Conservation (phyloP, 1,140 invertebrate genomes). For the Formica exsecta region DNA sequence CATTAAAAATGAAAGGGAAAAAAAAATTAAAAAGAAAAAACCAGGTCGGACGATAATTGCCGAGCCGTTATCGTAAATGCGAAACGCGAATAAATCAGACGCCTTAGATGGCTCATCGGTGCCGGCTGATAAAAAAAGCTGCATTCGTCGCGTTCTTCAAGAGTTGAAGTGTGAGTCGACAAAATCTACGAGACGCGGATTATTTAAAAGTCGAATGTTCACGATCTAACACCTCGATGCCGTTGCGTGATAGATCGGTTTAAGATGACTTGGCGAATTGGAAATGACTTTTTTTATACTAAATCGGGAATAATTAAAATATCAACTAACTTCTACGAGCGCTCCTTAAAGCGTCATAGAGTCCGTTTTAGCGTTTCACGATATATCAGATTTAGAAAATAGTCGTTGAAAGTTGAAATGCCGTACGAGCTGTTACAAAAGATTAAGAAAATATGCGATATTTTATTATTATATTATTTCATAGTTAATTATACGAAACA, state of each 20-base stretch:
- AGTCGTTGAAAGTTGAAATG: not conserved
- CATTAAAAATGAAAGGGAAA: not conserved
- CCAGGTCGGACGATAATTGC: constrained; percentile 45
- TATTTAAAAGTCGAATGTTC: constrained; percentile 51
- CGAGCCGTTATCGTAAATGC: constrained; percentile 27
- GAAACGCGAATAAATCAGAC: constrained; percentile 43
- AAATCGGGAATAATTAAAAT: constrained; percentile 51
- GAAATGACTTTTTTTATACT: constrained; percentile 10
- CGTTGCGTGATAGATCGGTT: constrained; percentile 27
- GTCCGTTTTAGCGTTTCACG: not conserved
- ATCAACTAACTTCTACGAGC: constrained; percentile 23
- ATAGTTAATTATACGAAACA: not conserved
- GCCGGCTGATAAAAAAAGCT: constrained; percentile 26
- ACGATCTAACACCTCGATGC: constrained; percentile 22
- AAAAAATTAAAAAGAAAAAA: constrained; percentile 20
- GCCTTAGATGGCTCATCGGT: constrained; percentile 23
- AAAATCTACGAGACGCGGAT: constrained; percentile 39
- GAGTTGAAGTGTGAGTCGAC: constrained; percentile 39
- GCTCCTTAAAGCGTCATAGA: not conserved
- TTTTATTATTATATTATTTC: not conserved
- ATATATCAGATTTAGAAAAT: not conserved
- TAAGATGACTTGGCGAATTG: constrained; percentile 30
- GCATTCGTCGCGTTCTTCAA: not conserved
- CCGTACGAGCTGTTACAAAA: not conserved
- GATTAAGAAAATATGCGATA: not conserved